phyloP scores from a whole-genome alignment of 1,140 invertebrate species.

The Gyrodactylus bullatarudis region DNA sequence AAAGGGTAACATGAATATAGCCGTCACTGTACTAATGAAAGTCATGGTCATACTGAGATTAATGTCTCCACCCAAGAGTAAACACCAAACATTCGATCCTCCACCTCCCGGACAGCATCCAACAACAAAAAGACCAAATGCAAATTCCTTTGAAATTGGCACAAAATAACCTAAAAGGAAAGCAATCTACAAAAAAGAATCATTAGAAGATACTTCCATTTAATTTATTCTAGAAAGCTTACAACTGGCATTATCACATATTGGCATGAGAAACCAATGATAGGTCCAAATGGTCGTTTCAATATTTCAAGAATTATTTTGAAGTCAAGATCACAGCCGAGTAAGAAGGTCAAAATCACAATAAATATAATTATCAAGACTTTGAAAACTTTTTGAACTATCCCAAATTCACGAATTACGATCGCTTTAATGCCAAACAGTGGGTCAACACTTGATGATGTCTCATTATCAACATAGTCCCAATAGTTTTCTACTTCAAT shows the following conservation, averaged over 20 bases:
- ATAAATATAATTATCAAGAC: conserved; percentile 11
- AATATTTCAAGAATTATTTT: conserved; percentile 16
- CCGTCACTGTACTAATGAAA: conserved; percentile 9
- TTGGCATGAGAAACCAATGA: conserved; percentile 18
- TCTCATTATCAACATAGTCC: too few relatives aligned
- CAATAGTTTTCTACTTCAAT: too few relatives aligned
- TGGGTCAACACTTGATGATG: too few relatives aligned
- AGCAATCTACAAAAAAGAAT: too few relatives aligned
- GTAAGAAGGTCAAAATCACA: conserved; percentile 16
- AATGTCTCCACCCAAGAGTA: conserved; percentile 18
- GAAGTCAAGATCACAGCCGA: conserved; percentile 20
- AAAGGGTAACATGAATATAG: conserved; percentile 7
- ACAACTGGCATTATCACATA: conserved; percentile 22
- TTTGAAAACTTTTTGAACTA: background rate
- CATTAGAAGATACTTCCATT: too few relatives aligned
- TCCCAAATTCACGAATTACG: background rate
- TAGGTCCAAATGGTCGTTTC: conserved; percentile 16
- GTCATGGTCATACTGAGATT: conserved; percentile 16
- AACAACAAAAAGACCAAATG: conserved; percentile 16
- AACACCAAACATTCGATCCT: conserved; percentile 19
- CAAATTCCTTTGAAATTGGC: conserved; percentile 1
- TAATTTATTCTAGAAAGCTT: too few relatives aligned
- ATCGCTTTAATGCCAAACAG: too few relatives aligned
- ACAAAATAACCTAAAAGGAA: background rate
- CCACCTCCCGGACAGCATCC: conserved; percentile 18